Percentiles rank a stretch among this genome's conserved stretches.
Evolutionary conservation across 2,888 invertebrate species (phyloP).

Genomic region (Ctena decussata): DNA sequence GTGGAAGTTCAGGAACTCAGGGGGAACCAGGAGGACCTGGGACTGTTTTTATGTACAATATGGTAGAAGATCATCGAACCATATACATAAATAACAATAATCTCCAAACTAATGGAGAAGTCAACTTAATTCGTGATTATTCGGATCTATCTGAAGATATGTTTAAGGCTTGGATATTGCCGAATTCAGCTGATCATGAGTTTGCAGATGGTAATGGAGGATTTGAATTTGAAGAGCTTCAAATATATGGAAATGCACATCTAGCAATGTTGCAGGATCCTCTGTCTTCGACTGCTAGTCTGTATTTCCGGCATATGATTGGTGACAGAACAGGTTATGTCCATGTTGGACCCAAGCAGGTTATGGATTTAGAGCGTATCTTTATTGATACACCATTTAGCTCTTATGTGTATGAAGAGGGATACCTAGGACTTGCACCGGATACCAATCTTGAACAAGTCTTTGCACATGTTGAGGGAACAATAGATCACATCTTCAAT

Average conservation of each 20-base stretch:
- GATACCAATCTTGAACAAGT: constrained; percentile 76
- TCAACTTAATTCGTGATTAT: constrained; percentile 65
- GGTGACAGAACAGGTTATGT: constrained; percentile 77
- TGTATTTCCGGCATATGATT: constrained; percentile 79
- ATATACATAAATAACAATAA: constrained; percentile 74
- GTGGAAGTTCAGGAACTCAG: constrained; percentile 60
- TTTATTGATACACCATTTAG: constrained; percentile 79
- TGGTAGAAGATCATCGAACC: constrained; percentile 73
- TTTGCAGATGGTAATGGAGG: constrained; percentile 67
- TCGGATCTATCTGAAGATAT: constrained; percentile 70
- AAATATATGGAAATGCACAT: constrained; percentile 80
- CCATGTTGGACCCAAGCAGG: constrained; percentile 78
- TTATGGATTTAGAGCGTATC: constrained; percentile 72
- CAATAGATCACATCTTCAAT: constrained; percentile 76
- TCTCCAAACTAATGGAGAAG: constrained; percentile 41
- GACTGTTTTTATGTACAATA: constrained; percentile 76
- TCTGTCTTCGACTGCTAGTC: constrained; percentile 59
- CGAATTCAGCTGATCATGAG: constrained; percentile 70
- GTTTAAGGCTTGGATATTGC: constrained; percentile 80
- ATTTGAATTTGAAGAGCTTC: constrained; percentile 75
- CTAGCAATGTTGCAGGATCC: constrained; percentile 75
- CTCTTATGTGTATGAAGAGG: constrained; percentile 75
- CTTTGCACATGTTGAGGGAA: constrained; percentile 77
- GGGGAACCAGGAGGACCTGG: constrained; percentile 80
- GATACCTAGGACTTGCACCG: constrained; percentile 77